Base-by-base conservation (phyloP, 2,797 vertebrate species). In the Crocodylus rhombifer region DNA sequence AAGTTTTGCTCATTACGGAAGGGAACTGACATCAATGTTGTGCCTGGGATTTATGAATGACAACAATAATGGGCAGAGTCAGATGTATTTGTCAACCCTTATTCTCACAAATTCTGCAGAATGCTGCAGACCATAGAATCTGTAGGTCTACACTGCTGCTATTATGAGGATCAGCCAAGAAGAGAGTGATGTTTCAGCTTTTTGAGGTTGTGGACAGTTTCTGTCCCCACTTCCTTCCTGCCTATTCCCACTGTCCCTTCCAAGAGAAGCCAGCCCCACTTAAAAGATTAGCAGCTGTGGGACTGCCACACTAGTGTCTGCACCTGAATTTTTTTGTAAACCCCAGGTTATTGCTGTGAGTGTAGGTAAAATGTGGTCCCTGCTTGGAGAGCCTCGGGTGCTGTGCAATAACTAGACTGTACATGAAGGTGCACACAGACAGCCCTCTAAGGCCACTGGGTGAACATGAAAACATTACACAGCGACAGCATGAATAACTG, bases 211-310 rank as follows among this genome's bases (percentile, higher is more conserved):
- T 26, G 14, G 30, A 18, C 10, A n/a, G 51, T 30, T 30, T 1
- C 36, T 57, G 62, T 5, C 36, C 14, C 28, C 23, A 0, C 7
- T 60, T 1, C 0, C 57, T 84, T 42, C 30, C 10, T 25, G 16
- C 3, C 0, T 0, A 0, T 7, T 5, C 73, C 51, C 15, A n/a
- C 14, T 56, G 16, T 17, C 28, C 28, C 3, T 6, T 13, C 15
- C 0, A 20, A 17, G 62, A 80, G 88, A 15, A 0, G 0, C 0
- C 42, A 16, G 1, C 2, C 67, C 1, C 65, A 55, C 4, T 26
- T 7, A 16, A 20, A 87, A 8, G 1, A 1, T 10, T 82, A 0
- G 4, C 25, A 1, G 0, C 18, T 3, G 75, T 63, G 1, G 0
- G 0, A 5, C 62, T 80, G 20, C 75, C 15, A 42, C 0, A 5